phyloP scores from a whole-genome alignment of 2,797 vertebrate genomes.

The Intellagama lesueurii region DNA sequence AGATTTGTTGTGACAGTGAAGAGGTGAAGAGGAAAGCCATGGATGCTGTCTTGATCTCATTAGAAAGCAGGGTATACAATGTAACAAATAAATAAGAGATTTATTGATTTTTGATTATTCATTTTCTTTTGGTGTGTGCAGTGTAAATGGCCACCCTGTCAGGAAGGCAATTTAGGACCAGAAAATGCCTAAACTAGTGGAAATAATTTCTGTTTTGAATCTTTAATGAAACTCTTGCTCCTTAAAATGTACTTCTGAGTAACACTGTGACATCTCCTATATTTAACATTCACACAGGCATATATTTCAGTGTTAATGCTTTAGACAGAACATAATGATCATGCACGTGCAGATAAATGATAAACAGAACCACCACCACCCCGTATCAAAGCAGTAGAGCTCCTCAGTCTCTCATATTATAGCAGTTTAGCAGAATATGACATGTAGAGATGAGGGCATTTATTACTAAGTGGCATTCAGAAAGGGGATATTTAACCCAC shows the following conservation, averaged over 20 bases:
- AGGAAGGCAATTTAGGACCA: background rate
- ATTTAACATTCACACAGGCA: background rate
- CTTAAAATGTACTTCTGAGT: background rate
- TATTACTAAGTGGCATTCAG: slow-evolving; percentile 72
- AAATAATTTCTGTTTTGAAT: background rate
- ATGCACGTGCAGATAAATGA: slow-evolving; percentile 61
- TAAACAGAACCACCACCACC: slow-evolving; percentile 34
- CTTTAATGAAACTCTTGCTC: background rate
- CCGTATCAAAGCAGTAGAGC: slow-evolving; percentile 53
- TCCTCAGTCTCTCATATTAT: slow-evolving; percentile 66
- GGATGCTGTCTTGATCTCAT: background rate
- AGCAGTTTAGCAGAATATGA: slow-evolving; percentile 66
- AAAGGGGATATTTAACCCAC: slow-evolving; percentile 71
- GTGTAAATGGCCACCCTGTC: background rate
- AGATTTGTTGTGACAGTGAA: background rate
- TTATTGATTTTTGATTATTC: background rate
- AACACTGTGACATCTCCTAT: background rate
- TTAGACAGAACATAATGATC: slow-evolving; percentile 42
- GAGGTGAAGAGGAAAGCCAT: background rate
- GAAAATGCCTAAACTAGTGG: background rate
- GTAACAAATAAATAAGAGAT: background rate
- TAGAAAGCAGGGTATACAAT: background rate
- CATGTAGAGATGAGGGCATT: slow-evolving; percentile 67
- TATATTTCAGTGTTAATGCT: background rate
- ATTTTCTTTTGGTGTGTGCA: background rate